Conservation (phyloP, 2,113 vertebrate species). For the Corythaixoides concolor region DNA sequence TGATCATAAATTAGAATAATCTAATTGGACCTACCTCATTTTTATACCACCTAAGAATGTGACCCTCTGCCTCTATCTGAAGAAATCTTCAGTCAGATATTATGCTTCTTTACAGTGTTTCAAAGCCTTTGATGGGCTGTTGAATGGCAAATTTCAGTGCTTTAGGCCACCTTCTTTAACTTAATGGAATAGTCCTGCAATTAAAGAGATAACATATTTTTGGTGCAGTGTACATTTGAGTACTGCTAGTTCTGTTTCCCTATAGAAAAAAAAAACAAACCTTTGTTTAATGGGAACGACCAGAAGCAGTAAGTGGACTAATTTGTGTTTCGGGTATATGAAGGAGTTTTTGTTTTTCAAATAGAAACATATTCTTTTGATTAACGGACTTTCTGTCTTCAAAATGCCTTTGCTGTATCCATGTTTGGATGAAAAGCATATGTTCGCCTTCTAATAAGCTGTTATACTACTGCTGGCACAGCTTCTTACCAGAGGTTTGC, state of each 20-base stretch:
- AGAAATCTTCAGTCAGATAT: conserved; percentile 27
- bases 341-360: conserved; percentile 28
- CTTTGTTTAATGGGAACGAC: background rate
- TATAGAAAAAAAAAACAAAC: background rate
- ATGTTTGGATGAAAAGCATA: conserved; percentile 14
- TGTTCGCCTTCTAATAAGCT: conserved; percentile 49
- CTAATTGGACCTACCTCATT: background rate
- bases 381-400: conserved; percentile 17
- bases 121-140: background rate
- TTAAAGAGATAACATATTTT: background rate
- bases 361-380: conserved; percentile 14
- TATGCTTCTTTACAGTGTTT: background rate
- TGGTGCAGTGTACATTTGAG: background rate
- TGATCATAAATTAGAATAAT: conserved; percentile 5
- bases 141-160: background rate
- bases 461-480: conserved; percentile 22
- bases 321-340: background rate
- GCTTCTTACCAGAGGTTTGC: conserved; percentile 44
- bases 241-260: background rate
- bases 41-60: conserved; percentile 11
- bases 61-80: background rate
- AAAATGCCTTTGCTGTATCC: conserved; percentile 11
- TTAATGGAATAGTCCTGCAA: background rate
- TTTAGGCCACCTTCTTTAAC: background rate
- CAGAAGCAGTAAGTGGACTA: background rate